Conservation (phyloP, 2,888 invertebrate species). For the Erebia palarica region DNA sequence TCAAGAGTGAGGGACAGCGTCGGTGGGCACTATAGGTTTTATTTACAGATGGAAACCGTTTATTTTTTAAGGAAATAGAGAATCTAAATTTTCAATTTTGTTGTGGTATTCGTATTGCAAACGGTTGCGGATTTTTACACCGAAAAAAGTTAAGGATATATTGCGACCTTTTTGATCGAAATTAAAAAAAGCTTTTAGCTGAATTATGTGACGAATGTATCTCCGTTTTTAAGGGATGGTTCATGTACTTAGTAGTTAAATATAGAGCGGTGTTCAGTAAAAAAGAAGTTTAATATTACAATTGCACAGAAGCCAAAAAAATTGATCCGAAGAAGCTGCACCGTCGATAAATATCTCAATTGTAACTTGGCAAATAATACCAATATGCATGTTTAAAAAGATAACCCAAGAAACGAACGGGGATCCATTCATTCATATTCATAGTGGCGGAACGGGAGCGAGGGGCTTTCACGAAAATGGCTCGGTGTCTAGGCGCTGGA, state of each 20-base stretch:
- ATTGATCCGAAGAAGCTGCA: neutral
- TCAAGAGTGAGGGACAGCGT: slow-evolving; percentile 68
- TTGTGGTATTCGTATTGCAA: slow-evolving; percentile 42
- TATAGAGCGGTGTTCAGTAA: neutral
- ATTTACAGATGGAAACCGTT: slow-evolving; percentile 70
- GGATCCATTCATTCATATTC: slow-evolving; percentile 79
- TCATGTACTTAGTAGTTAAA: neutral
- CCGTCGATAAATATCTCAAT: slow-evolving; percentile 25
- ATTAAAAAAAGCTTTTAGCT: neutral
- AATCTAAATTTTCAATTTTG: slow-evolving; percentile 75
- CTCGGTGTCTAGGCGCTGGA: slow-evolving; percentile 71
- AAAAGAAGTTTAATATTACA: neutral
- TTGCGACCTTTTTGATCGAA: slow-evolving; percentile 1
- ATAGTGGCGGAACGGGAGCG: slow-evolving; percentile 63
- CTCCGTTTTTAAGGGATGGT: neutral
- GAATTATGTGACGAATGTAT: neutral
- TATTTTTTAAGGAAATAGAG: slow-evolving; percentile 76
- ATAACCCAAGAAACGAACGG: slow-evolving; percentile 74
- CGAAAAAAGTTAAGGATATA: neutral
- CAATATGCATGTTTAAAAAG: slow-evolving; percentile 55
- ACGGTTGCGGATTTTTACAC: neutral
- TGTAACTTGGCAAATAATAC: slow-evolving; percentile 17
- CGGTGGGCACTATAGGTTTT: slow-evolving; percentile 56
- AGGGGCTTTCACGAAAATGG: slow-evolving; percentile 79
- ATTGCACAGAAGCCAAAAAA: neutral